These are phyloP conservation scores for Rhinatrema bivittatum DNA, from an alignment of 2,797 vertebrate species.

Conservation along the genomic window DNA sequence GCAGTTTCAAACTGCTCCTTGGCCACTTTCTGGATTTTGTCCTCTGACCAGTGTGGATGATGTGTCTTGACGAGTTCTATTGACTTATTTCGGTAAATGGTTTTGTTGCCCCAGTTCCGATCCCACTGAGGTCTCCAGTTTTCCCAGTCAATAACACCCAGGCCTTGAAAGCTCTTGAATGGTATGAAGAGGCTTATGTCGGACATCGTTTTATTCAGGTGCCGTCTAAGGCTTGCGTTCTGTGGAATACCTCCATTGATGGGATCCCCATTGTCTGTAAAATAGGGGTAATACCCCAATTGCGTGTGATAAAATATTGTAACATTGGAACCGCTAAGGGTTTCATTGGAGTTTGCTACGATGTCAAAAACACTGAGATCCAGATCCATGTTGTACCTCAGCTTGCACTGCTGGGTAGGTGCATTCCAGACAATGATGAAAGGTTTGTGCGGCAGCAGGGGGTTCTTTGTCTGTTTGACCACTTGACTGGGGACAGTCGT, in stretches of 20 bases:
- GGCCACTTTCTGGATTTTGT: conserved; percentile 64
- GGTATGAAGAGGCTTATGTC: conserved; percentile 73
- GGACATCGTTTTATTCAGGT: conserved; percentile 67
- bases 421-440: conserved; percentile 83
- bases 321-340: conserved; percentile 73
- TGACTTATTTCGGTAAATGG: conserved; percentile 76
- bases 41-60: conserved; percentile 74
- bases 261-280: conserved; percentile 56
- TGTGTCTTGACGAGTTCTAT: conserved; percentile 64
- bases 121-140: conserved; percentile 87
- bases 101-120: conserved; percentile 79
- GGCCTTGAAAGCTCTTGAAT: conserved; percentile 71
- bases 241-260: conserved; percentile 81
- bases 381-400: conserved; percentile 76
- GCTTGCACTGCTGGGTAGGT: conserved; percentile 70
- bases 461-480: conserved; percentile 55
- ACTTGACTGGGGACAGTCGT: conserved; percentile 9
- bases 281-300: conserved; percentile 79
- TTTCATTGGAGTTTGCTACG: conserved; percentile 72
- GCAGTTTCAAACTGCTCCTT: conserved; percentile 77
- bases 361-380: conserved; percentile 80
- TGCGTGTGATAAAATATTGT: conserved; percentile 84
- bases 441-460: conserved; percentile 64
- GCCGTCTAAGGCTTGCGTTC: conserved; percentile 72
- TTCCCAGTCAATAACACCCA: conserved; percentile 86